Conservation (phyloP, 2,113 vertebrate species). For the Corythaeola cristata region DNA sequence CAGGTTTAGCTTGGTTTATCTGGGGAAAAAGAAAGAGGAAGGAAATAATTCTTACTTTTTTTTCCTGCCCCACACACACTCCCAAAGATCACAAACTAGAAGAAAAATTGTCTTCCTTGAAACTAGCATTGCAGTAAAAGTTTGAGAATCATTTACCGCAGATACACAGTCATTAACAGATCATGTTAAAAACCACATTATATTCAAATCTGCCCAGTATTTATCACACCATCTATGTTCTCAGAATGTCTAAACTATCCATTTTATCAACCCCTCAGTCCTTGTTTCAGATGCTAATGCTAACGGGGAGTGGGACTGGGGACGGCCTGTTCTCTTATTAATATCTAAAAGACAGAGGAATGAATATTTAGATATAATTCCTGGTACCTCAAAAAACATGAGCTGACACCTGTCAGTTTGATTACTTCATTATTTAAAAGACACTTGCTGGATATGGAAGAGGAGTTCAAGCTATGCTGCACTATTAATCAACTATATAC, state of each 20-base stretch:
- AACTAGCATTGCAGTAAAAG: background rate
- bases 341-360: no score
- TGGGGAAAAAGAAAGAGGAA: conserved; percentile 20
- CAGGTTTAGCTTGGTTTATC: conserved; percentile 98
- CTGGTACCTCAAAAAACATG: background rate
- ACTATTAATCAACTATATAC: background rate
- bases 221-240: background rate
- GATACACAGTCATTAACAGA: background rate
- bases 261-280: background rate
- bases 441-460: background rate
- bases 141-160: background rate
- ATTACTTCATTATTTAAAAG: background rate
- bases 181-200: background rate
- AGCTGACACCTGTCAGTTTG: background rate
- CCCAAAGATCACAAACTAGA: background rate
- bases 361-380: background rate
- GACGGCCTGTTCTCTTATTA: background rate
- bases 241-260: background rate
- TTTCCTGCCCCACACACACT: no score
- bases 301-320: background rate
- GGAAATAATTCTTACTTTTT: background rate
- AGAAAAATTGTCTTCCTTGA: background rate
- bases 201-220: background rate
- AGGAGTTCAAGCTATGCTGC: background rate
- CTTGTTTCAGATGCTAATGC: background rate